Conservation (phyloP, 2,113 vertebrate genomes). For the Cyphomyrus discorhynchus region DNA sequence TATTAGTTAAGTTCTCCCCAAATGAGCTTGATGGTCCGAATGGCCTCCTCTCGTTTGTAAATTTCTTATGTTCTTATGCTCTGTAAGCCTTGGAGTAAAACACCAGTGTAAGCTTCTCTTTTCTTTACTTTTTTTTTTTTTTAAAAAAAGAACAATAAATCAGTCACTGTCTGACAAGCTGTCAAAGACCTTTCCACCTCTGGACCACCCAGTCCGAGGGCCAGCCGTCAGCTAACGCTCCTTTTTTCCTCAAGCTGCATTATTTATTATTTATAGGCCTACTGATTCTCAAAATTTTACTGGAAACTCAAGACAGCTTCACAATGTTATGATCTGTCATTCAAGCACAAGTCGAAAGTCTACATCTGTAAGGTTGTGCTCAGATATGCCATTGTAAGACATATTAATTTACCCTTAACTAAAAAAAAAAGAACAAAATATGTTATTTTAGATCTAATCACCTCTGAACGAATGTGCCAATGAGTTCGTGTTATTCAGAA, state of each 20-base stretch:
- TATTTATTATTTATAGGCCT: neutral
- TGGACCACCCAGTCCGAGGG: constrained; percentile 19
- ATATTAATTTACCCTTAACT: neutral
- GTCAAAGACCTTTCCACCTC: constrained; percentile 9
- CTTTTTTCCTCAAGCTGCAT: neutral
- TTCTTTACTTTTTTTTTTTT: neutral
- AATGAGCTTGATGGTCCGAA: too few species aligned
- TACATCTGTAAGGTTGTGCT: neutral
- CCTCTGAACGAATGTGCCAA: neutral
- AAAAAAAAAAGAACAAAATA: neutral
- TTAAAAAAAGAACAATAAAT: constrained; percentile 4
- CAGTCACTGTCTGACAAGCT: constrained; percentile 13
- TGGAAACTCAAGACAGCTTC: neutral
- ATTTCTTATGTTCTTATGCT: neutral
- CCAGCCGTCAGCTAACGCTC: neutral
- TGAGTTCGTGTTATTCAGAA: neutral
- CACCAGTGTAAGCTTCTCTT: neutral
- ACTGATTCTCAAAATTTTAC: neutral
- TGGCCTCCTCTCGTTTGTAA: too few species aligned
- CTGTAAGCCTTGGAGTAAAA: neutral
- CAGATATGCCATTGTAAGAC: neutral
- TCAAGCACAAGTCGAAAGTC: neutral
- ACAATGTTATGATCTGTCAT: neutral
- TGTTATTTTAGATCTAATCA: neutral
- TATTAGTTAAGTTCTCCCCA: too few species aligned